Conservation (phyloP, 2,888 invertebrate species). For the Cylindroiulus punctatus region DNA sequence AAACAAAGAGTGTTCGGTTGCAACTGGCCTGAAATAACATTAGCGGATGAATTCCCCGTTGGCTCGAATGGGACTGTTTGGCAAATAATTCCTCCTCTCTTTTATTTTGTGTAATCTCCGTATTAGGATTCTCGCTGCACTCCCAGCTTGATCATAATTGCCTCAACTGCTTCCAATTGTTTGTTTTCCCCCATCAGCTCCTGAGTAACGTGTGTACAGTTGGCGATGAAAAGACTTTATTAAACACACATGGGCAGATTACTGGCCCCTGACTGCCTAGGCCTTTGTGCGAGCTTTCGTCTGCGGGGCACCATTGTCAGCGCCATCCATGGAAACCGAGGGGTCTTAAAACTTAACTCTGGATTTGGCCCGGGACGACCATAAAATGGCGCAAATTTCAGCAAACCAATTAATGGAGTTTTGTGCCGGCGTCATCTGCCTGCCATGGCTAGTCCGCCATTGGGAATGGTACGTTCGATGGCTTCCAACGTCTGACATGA, state of each 20-base stretch:
- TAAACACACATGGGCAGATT: constrained; percentile 32
- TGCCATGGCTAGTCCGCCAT: too few relatives aligned
- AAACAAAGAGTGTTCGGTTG: background rate
- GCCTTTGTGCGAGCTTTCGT: background rate
- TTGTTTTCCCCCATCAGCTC: constrained; percentile 26
- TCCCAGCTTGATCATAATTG: constrained; percentile 32
- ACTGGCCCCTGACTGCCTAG: background rate
- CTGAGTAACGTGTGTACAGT: constrained; percentile 17
- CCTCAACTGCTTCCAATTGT: constrained; percentile 32
- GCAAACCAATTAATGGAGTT: background rate
- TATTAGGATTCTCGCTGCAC: constrained; percentile 32
- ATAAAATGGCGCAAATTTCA: constrained; percentile 5
- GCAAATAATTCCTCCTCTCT: constrained; percentile 32
- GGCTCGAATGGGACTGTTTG: constrained; percentile 24
- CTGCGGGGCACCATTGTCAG: background rate
- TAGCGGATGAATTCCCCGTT: constrained; percentile 26
- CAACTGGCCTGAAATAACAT: constrained; percentile 32
- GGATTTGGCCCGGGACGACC: constrained; percentile 15
- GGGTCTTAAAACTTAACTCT: background rate
- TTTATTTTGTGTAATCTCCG: constrained; percentile 32
- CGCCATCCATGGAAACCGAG: background rate
- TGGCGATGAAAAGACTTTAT: constrained; percentile 3
- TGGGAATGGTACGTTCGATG: too few relatives aligned
- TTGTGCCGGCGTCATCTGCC: too few relatives aligned
- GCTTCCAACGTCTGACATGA: too few relatives aligned